Conservation (phyloP, 1,140 invertebrate genomes). For the Drosophila takahashii region DNA sequence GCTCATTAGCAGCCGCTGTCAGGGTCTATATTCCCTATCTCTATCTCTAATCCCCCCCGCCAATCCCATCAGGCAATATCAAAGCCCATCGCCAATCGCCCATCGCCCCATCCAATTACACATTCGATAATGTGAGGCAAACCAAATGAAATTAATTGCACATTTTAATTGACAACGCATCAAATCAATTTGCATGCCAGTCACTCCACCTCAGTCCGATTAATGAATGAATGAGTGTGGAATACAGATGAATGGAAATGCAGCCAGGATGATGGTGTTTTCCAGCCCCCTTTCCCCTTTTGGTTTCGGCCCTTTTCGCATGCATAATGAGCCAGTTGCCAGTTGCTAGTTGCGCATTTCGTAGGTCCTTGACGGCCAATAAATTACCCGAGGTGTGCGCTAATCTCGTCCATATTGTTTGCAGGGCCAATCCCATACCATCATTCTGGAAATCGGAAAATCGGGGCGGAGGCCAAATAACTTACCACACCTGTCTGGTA, state of each 20-base stretch:
- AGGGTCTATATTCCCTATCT: constrained; percentile 26
- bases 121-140: constrained; percentile 67
- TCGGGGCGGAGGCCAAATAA: constrained; percentile 10
- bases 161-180: constrained; percentile 82
- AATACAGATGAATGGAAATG: constrained; percentile 33
- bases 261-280: constrained; percentile 27
- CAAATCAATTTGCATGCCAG: constrained; percentile 76
- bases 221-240: constrained; percentile 70
- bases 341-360: constrained; percentile 30
- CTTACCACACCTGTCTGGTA: constrained; percentile 18
- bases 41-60: not conserved
- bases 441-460: not conserved
- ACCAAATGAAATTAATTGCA: constrained; percentile 80
- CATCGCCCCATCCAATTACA: constrained; percentile 48
- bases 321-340: constrained; percentile 50
- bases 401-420: constrained; percentile 46
- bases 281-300: not conserved
- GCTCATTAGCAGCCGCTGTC: constrained; percentile 67
- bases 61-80: not conserved
- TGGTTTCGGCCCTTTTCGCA: constrained; percentile 32
- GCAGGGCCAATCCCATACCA: not conserved
- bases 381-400: constrained; percentile 62
- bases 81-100: not conserved
- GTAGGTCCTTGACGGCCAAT: constrained; percentile 45
- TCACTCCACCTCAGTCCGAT: constrained; percentile 38